These are phyloP conservation scores for Ceratosolen solmsi DNA, from an alignment of 1,140 invertebrate species.

Conservation along the genomic window DNA sequence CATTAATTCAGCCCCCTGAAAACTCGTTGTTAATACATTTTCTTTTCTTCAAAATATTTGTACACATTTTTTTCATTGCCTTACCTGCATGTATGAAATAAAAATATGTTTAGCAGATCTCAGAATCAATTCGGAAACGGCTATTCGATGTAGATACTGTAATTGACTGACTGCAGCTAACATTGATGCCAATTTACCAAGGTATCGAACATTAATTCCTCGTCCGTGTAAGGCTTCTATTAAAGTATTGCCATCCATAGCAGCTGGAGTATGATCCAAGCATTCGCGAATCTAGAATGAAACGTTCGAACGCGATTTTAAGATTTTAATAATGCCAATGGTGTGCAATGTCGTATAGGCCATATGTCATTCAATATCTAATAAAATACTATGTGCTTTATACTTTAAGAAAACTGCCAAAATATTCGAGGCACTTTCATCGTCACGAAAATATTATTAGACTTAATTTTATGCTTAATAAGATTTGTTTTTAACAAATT, in stretches of 20 bases:
- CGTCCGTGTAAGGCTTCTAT: slow-evolving; percentile 93
- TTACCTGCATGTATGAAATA: slow-evolving; percentile 91
- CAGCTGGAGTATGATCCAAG: slow-evolving; percentile 91
- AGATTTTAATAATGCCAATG: too few species aligned
- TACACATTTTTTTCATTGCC: slow-evolving; percentile 16
- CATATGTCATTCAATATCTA: too few species aligned
- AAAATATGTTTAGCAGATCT: slow-evolving; percentile 95
- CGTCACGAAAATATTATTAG: too few species aligned
- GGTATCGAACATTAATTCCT: slow-evolving; percentile 97
- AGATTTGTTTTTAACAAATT: too few species aligned
- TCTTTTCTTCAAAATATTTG: slow-evolving; percentile 39
- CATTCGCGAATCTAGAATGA: slow-evolving; percentile 87
- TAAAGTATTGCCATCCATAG: slow-evolving; percentile 96
- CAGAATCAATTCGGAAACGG: slow-evolving; percentile 88
- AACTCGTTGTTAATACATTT: slow-evolving; percentile 27
- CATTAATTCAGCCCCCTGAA: slow-evolving; percentile 87
- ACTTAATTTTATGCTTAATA: too few species aligned
- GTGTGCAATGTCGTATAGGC: too few species aligned
- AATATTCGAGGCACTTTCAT: too few species aligned
- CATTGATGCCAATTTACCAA: slow-evolving; percentile 89
- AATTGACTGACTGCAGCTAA: slow-evolving; percentile 86
- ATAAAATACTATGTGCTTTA: too few species aligned
- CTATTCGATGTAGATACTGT: slow-evolving; percentile 90
- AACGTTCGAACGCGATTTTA: slow-evolving; percentile 14
- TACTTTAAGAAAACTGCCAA: too few species aligned